phyloP scores from a whole-genome alignment of 2,888 invertebrate species.

The Tetheella fluctuosa region DNA sequence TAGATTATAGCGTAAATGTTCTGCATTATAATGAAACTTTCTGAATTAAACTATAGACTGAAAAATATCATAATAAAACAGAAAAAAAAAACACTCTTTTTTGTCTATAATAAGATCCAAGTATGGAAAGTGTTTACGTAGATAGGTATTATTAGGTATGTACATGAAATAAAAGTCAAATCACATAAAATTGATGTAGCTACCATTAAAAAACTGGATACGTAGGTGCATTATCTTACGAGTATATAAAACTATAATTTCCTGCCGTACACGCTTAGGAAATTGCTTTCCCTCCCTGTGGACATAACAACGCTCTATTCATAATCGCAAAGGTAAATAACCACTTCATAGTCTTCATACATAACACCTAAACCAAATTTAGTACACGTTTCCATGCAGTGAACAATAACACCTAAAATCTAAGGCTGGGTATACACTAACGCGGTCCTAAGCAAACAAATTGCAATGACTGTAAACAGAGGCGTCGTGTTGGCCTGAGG shows the following conservation, averaged over 20 bases:
- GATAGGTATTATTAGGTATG: no score
- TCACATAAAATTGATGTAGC: no score
- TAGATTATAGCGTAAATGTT: background rate
- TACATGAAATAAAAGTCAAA: no score
- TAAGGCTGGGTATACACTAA: conserved; percentile 17
- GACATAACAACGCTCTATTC: background rate
- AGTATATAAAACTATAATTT: background rate
- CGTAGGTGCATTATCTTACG: no score
- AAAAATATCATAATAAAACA: no score
- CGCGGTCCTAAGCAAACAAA: conserved; percentile 51
- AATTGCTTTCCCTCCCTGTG: background rate
- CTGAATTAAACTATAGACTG: no score
- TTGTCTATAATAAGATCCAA: no score
- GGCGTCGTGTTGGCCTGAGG: conserved; percentile 33
- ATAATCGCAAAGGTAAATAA: conserved; percentile 8
- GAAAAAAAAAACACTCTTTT: no score
- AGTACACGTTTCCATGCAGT: conserved; percentile 6
- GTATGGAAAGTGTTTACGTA: no score
- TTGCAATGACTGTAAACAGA: conserved; percentile 38
- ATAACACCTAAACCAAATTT: background rate
- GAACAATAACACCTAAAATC: conserved; percentile 22
- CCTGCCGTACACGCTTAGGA: background rate
- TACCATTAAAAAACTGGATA: no score
- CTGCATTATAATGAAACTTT: background rate
- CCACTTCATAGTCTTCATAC: background rate